Conservation (phyloP, 1,140 invertebrate genomes). For the Saxidomus purpurata region DNA sequence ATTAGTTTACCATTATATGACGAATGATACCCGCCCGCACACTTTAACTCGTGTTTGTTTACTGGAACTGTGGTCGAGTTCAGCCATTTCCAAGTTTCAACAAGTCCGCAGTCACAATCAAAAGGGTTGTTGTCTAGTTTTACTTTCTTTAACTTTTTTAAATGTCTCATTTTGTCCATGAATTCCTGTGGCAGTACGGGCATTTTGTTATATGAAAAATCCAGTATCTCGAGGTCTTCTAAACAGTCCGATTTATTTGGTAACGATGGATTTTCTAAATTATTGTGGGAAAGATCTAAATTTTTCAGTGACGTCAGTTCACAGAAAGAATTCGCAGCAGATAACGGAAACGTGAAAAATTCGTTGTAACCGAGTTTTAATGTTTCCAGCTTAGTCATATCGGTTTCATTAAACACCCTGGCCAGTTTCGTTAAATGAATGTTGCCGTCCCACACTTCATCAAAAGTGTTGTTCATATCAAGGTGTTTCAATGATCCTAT, state of each 20-base stretch:
- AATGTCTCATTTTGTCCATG: constrained; percentile 21
- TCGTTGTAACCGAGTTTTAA: constrained; percentile 65
- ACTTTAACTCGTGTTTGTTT: constrained; percentile 46
- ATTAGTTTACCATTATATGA: constrained; percentile 37
- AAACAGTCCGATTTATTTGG: constrained; percentile 42
- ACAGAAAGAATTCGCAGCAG: constrained; percentile 59
- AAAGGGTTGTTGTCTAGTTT: constrained; percentile 57
- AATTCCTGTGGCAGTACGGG: constrained; percentile 3
- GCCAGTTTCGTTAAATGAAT: constrained; percentile 48
- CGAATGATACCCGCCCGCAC: constrained; percentile 43
- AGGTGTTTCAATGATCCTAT: constrained; percentile 31
- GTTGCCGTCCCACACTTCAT: constrained; percentile 40
- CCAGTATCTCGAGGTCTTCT: constrained; percentile 18
- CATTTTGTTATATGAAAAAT: constrained; percentile 64
- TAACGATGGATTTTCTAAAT: constrained; percentile 19
- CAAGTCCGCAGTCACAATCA: constrained; percentile 57
- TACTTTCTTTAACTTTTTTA: constrained; percentile 14
- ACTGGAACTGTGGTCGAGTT: constrained; percentile 29
- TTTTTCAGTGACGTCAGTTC: constrained; percentile 22
- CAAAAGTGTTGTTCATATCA: constrained; percentile 57
- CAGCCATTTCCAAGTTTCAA: constrained; percentile 61
- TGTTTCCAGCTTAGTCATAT: constrained; percentile 45
- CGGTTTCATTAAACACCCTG: constrained; percentile 49
- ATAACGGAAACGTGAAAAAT: constrained; percentile 43
- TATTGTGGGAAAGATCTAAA: constrained; percentile 65